These are phyloP conservation scores for Polypedilum vanderplanki DNA, from an alignment of 1,140 invertebrate species.

Conservation along the genomic window DNA sequence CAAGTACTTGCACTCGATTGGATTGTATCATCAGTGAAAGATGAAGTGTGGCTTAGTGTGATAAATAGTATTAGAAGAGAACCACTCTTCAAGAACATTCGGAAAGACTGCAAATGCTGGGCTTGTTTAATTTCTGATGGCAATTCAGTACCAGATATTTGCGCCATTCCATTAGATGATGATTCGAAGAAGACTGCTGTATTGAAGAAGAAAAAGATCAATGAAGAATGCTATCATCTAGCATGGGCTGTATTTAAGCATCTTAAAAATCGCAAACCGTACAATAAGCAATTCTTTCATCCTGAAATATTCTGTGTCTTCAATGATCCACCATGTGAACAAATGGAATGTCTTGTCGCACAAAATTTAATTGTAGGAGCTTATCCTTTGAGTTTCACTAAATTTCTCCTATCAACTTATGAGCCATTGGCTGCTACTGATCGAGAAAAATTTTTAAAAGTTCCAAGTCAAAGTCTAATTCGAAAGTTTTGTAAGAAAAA, in stretches of 20 bases:
- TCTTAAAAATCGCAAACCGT: slow-evolving; percentile 32
- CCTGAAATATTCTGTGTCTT: slow-evolving; percentile 29
- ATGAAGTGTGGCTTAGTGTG: slow-evolving; percentile 41
- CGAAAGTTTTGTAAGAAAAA: slow-evolving; percentile 16
- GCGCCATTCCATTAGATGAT: slow-evolving; percentile 25
- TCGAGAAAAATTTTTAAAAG: slow-evolving; percentile 26
- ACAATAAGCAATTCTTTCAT: slow-evolving; percentile 21
- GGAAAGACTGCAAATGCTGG: slow-evolving; percentile 39
- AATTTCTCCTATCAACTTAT: slow-evolving; percentile 29
- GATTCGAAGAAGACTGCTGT: slow-evolving; percentile 30
- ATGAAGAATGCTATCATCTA: slow-evolving; percentile 40
- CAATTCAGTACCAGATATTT: slow-evolving; percentile 33
- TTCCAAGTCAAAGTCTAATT: slow-evolving; percentile 14
- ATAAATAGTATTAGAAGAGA: slow-evolving; percentile 41
- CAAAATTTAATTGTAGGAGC: slow-evolving; percentile 26
- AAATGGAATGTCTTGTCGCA: slow-evolving; percentile 30
- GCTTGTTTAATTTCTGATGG: slow-evolving; percentile 43
- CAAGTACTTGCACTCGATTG: slow-evolving; percentile 38
- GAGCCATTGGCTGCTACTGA: slow-evolving; percentile 22
- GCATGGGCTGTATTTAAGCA: slow-evolving; percentile 42
- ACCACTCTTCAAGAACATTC: slow-evolving; percentile 39
- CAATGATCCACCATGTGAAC: slow-evolving; percentile 23
- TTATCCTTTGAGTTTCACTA: slow-evolving; percentile 30
- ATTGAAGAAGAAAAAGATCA: slow-evolving; percentile 32
- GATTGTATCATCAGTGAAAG: slow-evolving; percentile 40